A percentile compares a stretch with the other conserved stretches of the same genome.
These are phyloP conservation scores for Dolichotis patagonum DNA, from an alignment of 2,113 vertebrate genomes.

Conservation along the genomic window DNA sequence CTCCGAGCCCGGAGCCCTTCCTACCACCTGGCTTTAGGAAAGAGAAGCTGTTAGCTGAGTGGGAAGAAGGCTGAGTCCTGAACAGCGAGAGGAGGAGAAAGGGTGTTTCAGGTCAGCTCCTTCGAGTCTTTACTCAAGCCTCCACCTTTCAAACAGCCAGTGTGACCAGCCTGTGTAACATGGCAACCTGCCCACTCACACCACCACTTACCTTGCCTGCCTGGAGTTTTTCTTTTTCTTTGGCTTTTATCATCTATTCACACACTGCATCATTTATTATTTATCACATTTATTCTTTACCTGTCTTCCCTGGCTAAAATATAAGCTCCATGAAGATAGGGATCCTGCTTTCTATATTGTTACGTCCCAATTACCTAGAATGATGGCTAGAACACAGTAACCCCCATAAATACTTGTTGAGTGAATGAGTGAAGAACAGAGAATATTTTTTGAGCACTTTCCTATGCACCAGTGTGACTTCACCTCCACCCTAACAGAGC, in stretches of 20 bases:
- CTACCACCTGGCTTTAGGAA: not conserved
- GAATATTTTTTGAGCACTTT: not conserved
- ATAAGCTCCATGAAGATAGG: not conserved
- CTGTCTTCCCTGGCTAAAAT: not conserved
- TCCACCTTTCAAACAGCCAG: not conserved
- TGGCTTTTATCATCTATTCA: not conserved
- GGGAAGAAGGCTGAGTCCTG: not conserved
- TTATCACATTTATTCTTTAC: not conserved
- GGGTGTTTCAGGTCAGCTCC: not conserved
- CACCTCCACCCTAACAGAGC: not conserved
- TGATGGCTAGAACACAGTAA: not conserved
- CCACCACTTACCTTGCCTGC: not conserved
- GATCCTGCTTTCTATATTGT: not conserved
- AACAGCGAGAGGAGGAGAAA: not conserved
- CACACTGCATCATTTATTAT: not conserved
- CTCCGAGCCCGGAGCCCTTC: not conserved
- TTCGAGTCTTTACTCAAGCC: not conserved
- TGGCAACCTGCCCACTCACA: not conserved
- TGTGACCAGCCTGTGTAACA: not conserved
- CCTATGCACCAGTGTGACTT: not conserved
- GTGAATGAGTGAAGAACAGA: not conserved
- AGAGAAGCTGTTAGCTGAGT: not conserved
- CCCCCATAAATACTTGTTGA: not conserved
- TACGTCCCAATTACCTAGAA: not conserved
- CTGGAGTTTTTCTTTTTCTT: not conserved